These are phyloP conservation scores for Nesidiocoris tenuis DNA, from an alignment of 2,888 invertebrate genomes.

Conservation along the genomic window DNA sequence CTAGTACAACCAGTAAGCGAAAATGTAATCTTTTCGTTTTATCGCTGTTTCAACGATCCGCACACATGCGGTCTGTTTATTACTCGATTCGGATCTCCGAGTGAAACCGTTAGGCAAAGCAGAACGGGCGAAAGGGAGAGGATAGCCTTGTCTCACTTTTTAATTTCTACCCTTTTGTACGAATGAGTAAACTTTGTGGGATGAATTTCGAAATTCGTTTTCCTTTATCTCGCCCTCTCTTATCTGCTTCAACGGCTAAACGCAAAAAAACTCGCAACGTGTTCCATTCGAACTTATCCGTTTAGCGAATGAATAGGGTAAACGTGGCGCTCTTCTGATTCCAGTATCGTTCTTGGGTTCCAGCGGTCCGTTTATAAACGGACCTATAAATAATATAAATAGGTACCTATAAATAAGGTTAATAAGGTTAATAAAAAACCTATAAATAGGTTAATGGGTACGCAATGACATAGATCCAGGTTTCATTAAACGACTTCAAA, in stretches of 20 bases:
- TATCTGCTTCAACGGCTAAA: not conserved
- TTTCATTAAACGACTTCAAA: no score
- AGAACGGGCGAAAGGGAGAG: not conserved
- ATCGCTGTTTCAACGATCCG: conserved; percentile 18
- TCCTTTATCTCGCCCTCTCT: not conserved
- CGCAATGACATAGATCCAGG: no score
- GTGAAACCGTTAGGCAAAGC: not conserved
- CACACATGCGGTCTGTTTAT: conserved; percentile 19
- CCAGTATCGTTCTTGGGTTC: no score
- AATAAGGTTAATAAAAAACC: no score
- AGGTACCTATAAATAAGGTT: no score
- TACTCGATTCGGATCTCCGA: not conserved
- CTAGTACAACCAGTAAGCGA: not conserved
- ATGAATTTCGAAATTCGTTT: not conserved
- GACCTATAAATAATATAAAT: no score
- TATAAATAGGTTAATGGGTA: no score
- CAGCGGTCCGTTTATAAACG: no score
- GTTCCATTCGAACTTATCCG: no score
- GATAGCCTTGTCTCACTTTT: not conserved
- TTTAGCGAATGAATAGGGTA: no score
- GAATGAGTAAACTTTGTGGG: not conserved
- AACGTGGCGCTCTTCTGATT: no score
- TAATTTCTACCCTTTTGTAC: not conserved
- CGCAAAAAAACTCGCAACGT: not conserved
- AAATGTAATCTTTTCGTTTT: conserved; percentile 21